Evolutionary conservation across 2,113 vertebrate genomes (phyloP).

Genomic region (Mesoclemmys tuberculata): DNA sequence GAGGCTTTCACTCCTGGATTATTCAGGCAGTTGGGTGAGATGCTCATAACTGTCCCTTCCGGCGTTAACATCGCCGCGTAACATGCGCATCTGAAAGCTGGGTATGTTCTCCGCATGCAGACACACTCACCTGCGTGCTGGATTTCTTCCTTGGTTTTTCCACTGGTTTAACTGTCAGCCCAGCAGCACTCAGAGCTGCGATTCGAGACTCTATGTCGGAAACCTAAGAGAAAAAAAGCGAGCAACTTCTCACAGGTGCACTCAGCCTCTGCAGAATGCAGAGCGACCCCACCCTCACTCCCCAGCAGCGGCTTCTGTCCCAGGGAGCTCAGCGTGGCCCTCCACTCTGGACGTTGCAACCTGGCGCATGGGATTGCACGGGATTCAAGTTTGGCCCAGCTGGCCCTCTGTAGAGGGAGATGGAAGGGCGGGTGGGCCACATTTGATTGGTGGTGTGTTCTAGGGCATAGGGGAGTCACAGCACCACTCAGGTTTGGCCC

Average conservation of each 20-base stretch:
- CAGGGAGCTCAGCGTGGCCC: too few relatives aligned
- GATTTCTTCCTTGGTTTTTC: conserved; percentile 80
- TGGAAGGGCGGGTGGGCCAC: neutral
- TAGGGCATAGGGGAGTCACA: neutral
- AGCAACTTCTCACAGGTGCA: neutral
- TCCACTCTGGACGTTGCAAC: too few relatives aligned
- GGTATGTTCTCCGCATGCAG: fast-evolving
- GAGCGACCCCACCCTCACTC: neutral
- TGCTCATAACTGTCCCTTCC: neutral
- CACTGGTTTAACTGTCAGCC: conserved; percentile 75
- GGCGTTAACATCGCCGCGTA: neutral
- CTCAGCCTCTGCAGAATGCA: too few relatives aligned
- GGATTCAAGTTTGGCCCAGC: neutral
- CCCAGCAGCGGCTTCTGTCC: neutral
- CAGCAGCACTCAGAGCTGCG: conserved; percentile 86
- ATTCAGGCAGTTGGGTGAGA: neutral
- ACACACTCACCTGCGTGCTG: conserved; percentile 67
- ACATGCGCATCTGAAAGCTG: fast-evolving
- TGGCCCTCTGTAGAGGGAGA: neutral
- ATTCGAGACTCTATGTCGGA: conserved; percentile 91
- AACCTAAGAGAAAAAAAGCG: conserved; percentile 73
- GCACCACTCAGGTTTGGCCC: neutral
- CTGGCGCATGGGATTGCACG: neutral
- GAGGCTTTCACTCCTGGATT: neutral
- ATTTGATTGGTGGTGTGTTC: neutral